phyloP scores from a whole-genome alignment of 2,797 vertebrate genomes.

The Lacerta viridis region DNA sequence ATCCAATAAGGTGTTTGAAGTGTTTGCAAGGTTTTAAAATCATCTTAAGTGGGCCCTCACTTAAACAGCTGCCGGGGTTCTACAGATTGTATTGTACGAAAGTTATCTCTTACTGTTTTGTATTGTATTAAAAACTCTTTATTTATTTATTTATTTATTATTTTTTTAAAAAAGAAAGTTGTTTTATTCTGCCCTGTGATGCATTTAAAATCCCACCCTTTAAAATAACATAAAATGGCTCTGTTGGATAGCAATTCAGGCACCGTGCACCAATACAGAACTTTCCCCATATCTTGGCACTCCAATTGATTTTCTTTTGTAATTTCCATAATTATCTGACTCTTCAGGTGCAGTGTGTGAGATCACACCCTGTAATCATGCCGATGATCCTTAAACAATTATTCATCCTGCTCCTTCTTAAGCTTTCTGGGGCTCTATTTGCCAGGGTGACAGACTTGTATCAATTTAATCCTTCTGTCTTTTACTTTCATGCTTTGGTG shows the following conservation, averaged over 20 bases:
- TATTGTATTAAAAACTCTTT: background rate
- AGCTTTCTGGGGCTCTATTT: slow-evolving; percentile 56
- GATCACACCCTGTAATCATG: slow-evolving; percentile 60
- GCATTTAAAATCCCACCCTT: slow-evolving; percentile 16
- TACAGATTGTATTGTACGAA: background rate
- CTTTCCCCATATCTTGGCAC: slow-evolving; percentile 5
- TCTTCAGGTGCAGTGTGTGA: slow-evolving; percentile 37
- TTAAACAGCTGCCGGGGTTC: too few relatives aligned
- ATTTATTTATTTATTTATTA: background rate
- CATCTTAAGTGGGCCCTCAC: too few relatives aligned
- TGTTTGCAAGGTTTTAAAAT: too few relatives aligned
- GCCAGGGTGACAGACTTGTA: slow-evolving; percentile 36
- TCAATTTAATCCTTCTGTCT: slow-evolving; percentile 64
- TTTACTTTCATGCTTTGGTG: slow-evolving; percentile 44
- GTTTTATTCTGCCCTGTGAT: slow-evolving; percentile 11
- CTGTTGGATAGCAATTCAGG: slow-evolving; percentile 23
- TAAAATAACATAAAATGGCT: slow-evolving; percentile 19
- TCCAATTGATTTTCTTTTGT: slow-evolving; percentile 55
- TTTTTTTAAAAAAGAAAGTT: background rate
- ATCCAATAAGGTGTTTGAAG: too few relatives aligned
- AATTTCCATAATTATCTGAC: slow-evolving; percentile 52
- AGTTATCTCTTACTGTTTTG: background rate
- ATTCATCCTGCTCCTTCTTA: slow-evolving; percentile 55
- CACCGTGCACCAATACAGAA: slow-evolving; percentile 12
- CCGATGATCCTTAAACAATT: slow-evolving; percentile 64